Evolutionary conservation across 2,888 invertebrate genomes (phyloP).

Genomic region (Prenolepis imparis): DNA sequence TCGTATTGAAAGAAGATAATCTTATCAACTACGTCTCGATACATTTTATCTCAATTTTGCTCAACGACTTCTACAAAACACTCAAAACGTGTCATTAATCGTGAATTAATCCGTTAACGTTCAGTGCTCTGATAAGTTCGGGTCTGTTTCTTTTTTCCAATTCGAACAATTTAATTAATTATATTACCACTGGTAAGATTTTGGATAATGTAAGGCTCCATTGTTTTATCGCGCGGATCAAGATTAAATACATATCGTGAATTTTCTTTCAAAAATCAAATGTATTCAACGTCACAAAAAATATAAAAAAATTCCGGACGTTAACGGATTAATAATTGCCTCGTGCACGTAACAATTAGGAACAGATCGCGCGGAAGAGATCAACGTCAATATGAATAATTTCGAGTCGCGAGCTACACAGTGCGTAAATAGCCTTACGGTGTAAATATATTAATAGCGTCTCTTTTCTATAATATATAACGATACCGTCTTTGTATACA

Average conservation of each 20-base stretch:
- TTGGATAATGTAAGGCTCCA: background rate
- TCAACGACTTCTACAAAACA: constrained; percentile 27
- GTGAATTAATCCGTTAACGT: constrained; percentile 23
- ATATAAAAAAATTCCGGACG: background rate
- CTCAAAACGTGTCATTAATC: constrained; percentile 17
- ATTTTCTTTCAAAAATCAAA: background rate
- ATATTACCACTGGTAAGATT: background rate
- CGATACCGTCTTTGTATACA: constrained; percentile 71
- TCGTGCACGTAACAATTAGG: constrained; percentile 37
- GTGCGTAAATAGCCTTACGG: constrained; percentile 66
- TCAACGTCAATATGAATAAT: constrained; percentile 42
- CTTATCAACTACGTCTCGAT: background rate
- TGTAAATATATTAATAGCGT: constrained; percentile 72
- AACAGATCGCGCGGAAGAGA: constrained; percentile 62
- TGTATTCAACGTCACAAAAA: background rate
- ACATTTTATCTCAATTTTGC: background rate
- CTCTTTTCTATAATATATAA: constrained; percentile 65
- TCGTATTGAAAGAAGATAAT: background rate
- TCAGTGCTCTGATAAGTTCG: background rate
- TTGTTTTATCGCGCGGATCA: background rate
- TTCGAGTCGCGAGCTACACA: constrained; percentile 57
- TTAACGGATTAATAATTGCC: constrained; percentile 31
- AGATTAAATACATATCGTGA: background rate
- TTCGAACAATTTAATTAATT: too few relatives aligned
- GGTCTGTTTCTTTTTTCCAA: background rate